Percentiles rank a stretch among this genome's conserved stretches.
phyloP scores from a whole-genome alignment of 2,888 invertebrate genomes.

The Blera fallax region DNA sequence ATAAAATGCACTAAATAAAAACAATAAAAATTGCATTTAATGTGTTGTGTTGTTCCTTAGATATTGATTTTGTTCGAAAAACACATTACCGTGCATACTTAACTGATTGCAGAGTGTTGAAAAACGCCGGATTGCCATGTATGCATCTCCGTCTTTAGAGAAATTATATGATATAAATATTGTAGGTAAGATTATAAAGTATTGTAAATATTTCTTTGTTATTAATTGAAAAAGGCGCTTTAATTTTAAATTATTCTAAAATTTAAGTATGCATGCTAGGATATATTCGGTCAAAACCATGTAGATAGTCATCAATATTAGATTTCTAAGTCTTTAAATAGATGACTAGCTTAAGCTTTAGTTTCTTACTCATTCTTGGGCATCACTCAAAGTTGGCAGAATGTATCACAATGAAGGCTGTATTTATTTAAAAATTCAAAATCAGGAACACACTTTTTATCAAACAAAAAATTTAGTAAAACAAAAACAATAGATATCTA shows the following conservation, averaged over 20 bases:
- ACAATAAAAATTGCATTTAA: too few relatives aligned
- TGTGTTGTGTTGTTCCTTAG: slow-evolving; percentile 72
- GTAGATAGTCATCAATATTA: too few relatives aligned
- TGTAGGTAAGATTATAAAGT: neutral
- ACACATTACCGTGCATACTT: slow-evolving; percentile 79
- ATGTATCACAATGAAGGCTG: neutral
- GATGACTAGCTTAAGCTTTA: neutral
- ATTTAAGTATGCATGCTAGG: neutral
- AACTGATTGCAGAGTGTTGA: slow-evolving; percentile 81
- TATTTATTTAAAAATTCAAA: neutral
- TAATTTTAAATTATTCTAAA: too few relatives aligned
- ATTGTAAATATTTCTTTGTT: neutral
- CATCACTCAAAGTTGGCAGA: too few relatives aligned
- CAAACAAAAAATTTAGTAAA: neutral
- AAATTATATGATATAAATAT: neutral
- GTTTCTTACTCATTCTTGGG: neutral
- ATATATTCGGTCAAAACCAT: neutral
- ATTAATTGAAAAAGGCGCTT: too few relatives aligned
- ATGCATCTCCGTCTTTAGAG: slow-evolving; percentile 74
- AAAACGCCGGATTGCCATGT: slow-evolving; percentile 80
- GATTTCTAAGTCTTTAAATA: too few relatives aligned
- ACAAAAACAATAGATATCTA: neutral
- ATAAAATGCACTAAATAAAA: neutral
- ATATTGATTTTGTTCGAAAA: slow-evolving; percentile 80
- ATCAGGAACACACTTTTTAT: neutral